Evolutionary conservation across 2,888 invertebrate species (phyloP).

Genomic region (Ornithoptera alexandrae): DNA sequence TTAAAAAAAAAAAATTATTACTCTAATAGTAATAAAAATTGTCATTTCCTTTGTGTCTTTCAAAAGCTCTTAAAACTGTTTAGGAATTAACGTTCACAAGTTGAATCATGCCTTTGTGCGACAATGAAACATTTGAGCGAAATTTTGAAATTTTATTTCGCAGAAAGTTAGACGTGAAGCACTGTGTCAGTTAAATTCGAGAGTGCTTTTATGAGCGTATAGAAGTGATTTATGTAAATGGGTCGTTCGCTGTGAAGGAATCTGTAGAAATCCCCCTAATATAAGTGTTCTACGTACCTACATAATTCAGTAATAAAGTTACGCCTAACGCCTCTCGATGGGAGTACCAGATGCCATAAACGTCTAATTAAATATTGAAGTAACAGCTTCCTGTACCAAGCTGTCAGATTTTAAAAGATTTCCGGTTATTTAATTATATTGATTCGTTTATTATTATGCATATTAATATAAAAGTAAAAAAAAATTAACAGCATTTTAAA

Average conservation of each 20-base stretch:
- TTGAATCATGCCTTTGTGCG: conserved; percentile 32
- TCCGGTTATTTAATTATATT: too few relatives aligned
- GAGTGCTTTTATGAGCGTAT: conserved; percentile 57
- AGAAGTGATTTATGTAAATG: conserved; percentile 59
- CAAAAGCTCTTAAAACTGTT: too few relatives aligned
- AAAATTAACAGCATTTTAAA: background rate
- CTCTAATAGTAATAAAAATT: too few relatives aligned
- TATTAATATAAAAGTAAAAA: background rate
- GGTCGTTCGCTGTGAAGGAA: conserved; percentile 41
- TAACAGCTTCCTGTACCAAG: conserved; percentile 1
- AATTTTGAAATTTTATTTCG: conserved; percentile 52
- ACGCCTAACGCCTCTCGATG: conserved; percentile 28
- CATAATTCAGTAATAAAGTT: conserved; percentile 25
- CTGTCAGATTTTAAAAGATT: too few relatives aligned
- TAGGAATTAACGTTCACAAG: conserved; percentile 2
- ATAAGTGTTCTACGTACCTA: conserved; percentile 28
- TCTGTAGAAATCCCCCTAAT: conserved; percentile 31
- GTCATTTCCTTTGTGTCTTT: too few relatives aligned
- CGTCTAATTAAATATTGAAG: conserved; percentile 30
- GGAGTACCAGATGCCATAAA: conserved; percentile 24
- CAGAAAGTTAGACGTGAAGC: conserved; percentile 44
- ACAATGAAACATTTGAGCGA: conserved; percentile 57
- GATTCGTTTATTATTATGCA: background rate
- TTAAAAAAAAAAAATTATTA: too few relatives aligned
- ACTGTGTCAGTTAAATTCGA: conserved; percentile 49